A percentile compares a stretch with the other conserved stretches of the same genome.
Evolutionary conservation across 2,888 invertebrate genomes (phyloP).

Genomic region (Caenorhabditis angaria): DNA sequence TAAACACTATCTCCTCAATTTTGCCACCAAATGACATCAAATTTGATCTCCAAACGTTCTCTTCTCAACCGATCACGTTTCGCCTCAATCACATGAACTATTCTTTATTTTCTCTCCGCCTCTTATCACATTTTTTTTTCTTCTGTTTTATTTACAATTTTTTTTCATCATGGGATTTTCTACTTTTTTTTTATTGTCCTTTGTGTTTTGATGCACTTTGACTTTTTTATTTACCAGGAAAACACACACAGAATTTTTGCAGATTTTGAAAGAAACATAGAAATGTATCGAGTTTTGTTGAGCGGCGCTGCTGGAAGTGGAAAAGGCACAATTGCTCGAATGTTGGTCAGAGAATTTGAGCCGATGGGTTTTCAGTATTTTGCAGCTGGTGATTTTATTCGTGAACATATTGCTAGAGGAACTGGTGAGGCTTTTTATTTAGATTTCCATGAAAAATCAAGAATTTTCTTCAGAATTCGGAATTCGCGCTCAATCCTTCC

Average conservation of each 20-base stretch:
- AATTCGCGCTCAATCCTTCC: constrained; percentile 45
- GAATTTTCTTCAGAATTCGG: constrained; percentile 45
- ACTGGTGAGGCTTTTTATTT: constrained; percentile 37
- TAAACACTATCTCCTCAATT: too few relatives aligned
- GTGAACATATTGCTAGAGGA: constrained; percentile 50
- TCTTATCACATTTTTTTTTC: too few relatives aligned
- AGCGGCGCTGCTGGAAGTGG: constrained; percentile 55
- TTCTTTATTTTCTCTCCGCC: too few relatives aligned
- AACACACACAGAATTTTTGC: constrained; percentile 10
- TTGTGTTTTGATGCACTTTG: too few relatives aligned
- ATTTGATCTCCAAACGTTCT: too few relatives aligned
- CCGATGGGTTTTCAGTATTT: constrained; percentile 48
- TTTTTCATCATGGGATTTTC: too few relatives aligned
- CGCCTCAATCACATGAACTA: too few relatives aligned
- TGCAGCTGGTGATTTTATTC: constrained; percentile 54
- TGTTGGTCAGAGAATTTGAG: constrained; percentile 53
- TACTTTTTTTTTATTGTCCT: too few relatives aligned
- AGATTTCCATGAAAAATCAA: constrained; percentile 1
- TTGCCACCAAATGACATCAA: too few relatives aligned
- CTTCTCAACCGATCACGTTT: too few relatives aligned
- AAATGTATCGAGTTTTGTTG: constrained; percentile 31
- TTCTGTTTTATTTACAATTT: too few relatives aligned
- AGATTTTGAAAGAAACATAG: constrained; percentile 11
- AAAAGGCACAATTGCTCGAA: constrained; percentile 51
- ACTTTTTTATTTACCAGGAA: too few relatives aligned